These are phyloP conservation scores for Pedicia rivosa DNA, from an alignment of 2,888 invertebrate genomes.

Conservation along the genomic window DNA sequence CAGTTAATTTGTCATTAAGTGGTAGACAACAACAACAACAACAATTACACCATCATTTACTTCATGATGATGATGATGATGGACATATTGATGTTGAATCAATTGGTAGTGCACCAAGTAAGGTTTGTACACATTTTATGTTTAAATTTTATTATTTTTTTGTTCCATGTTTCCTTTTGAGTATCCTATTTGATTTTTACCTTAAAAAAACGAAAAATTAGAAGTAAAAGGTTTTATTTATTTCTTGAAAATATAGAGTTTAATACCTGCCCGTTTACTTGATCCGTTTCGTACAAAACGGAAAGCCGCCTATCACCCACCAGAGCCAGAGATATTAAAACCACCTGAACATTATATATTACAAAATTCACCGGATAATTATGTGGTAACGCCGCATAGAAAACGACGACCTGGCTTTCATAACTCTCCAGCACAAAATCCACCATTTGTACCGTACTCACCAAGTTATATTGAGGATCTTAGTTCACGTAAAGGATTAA, in stretches of 20 bases:
- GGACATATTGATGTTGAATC: conserved; percentile 38
- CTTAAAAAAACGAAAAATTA: neutral
- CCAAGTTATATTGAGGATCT: conserved; percentile 60
- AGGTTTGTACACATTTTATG: conserved; percentile 14
- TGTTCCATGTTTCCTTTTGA: neutral
- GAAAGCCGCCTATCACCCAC: conserved; percentile 44
- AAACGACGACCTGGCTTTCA: conserved; percentile 77
- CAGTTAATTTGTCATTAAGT: conserved; percentile 56
- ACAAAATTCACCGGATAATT: conserved; percentile 64
- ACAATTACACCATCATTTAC: too few species aligned
- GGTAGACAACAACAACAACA: conserved; percentile 39
- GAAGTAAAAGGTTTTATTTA: neutral
- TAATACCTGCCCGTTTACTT: conserved; percentile 27
- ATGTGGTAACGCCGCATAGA: conserved; percentile 74
- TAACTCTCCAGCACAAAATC: conserved; percentile 74
- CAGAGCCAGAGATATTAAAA: conserved; percentile 43
- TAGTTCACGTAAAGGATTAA: conserved; percentile 38
- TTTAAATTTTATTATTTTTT: neutral
- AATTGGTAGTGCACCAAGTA: conserved; percentile 30
- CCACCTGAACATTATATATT: conserved; percentile 50
- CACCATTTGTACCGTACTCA: conserved; percentile 70
- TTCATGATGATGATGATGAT: conserved; percentile 41
- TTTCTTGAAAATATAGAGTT: conserved; percentile 7
- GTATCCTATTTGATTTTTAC: neutral
- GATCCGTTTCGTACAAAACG: conserved; percentile 35